Evolutionary conservation across 2,888 invertebrate species (phyloP).

Genomic region (Adelphocoris suturalis): DNA sequence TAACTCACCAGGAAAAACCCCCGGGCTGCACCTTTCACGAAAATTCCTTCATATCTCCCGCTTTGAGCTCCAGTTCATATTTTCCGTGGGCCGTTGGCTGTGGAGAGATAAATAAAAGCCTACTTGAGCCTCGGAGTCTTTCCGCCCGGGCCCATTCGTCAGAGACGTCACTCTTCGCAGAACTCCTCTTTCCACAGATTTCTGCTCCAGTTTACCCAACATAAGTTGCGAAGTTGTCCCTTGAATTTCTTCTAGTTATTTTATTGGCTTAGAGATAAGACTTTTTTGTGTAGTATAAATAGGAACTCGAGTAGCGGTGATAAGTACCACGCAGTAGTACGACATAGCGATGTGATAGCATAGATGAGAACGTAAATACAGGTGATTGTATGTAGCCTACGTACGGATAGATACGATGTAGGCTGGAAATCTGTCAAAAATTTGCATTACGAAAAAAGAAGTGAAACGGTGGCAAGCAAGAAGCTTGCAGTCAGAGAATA

Average conservation of each 20-base stretch:
- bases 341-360: no score
- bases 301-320: no score
- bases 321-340: no score
- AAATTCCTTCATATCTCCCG: slow-evolving; percentile 57
- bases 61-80: slow-evolving; percentile 70
- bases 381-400: no score
- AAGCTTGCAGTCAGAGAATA: no score
- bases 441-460: no score
- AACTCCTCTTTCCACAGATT: slow-evolving; percentile 14
- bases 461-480: no score
- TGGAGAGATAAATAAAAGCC: slow-evolving; percentile 67
- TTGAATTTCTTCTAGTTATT: slow-evolving; percentile 10
- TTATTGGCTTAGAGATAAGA: not conserved
- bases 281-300: not conserved
- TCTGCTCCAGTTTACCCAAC: slow-evolving; percentile 20
- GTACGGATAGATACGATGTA: no score
- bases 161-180: not conserved
- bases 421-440: no score
- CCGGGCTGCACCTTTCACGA: slow-evolving; percentile 63
- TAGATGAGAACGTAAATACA: no score
- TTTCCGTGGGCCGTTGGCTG: slow-evolving; percentile 62
- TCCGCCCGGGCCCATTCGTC: slow-evolving; percentile 59
- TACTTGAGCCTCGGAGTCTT: slow-evolving; percentile 47
- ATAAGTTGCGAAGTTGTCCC: slow-evolving; percentile 14
- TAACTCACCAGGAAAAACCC: slow-evolving; percentile 57